Evolutionary conservation across 1,140 invertebrate genomes (phyloP).

Genomic region (Drosophila sp.): DNA sequence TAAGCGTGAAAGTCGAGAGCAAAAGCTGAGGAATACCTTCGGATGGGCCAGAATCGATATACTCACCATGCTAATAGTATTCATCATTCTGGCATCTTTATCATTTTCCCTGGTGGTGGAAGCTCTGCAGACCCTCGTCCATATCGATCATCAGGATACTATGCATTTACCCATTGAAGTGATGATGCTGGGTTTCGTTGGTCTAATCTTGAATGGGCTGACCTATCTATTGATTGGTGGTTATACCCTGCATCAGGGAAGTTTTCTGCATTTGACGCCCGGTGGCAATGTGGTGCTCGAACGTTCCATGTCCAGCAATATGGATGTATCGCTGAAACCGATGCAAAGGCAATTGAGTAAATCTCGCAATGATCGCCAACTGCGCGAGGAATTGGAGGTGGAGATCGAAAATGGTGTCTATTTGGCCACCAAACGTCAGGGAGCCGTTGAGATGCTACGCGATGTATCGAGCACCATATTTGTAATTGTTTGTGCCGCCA

Average conservation of each 20-base stretch:
- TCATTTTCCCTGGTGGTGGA: conserved; percentile 93
- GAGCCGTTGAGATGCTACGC: conserved; percentile 85
- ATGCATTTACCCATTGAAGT: conserved; percentile 84
- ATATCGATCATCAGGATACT: conserved; percentile 90
- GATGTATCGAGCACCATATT: conserved; percentile 87
- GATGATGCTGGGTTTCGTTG: conserved; percentile 86
- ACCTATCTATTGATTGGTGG: conserved; percentile 91
- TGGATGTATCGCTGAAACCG: conserved; percentile 76
- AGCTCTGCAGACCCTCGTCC: conserved; percentile 90
- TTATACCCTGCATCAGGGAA: conserved; percentile 91
- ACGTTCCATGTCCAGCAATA: conserved; percentile 84
- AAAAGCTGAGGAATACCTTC: conserved; percentile 92
- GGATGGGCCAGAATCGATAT: conserved; percentile 96
- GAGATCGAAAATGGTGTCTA: conserved; percentile 70
- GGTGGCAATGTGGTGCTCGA: conserved; percentile 87
- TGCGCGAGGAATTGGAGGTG: conserved; percentile 64
- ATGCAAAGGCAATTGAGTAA: conserved; percentile 84
- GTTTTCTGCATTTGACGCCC: conserved; percentile 87
- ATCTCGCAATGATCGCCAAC: conserved; percentile 61
- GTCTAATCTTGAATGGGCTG: conserved; percentile 88
- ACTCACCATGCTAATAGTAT: conserved; percentile 91
- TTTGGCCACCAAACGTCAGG: conserved; percentile 81
- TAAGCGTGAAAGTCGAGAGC: conserved; percentile 84
- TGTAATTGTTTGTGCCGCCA: conserved; percentile 87
- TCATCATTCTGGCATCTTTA: conserved; percentile 92